These are phyloP conservation scores for Peromyscus aztecus DNA, from an alignment of 2,797 vertebrate genomes.

Conservation along the genomic window DNA sequence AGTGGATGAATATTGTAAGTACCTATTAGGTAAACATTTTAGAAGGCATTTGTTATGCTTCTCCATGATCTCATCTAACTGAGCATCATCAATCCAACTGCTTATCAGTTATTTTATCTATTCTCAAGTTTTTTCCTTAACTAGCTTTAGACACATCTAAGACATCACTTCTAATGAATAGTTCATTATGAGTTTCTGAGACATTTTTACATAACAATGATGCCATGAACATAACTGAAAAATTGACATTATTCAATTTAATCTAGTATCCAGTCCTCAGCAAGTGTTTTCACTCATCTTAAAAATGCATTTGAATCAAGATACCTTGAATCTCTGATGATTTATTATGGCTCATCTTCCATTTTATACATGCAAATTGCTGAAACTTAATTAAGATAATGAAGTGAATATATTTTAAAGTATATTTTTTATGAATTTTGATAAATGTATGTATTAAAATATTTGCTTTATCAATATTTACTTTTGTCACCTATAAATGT, in stretches of 20 bases:
- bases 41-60: neutral
- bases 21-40: neutral
- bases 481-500: too few species aligned
- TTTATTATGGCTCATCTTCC: neutral
- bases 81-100: neutral
- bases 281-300: neutral
- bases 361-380: neutral
- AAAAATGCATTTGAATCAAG: neutral
- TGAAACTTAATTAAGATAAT: neutral
- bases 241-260: neutral
- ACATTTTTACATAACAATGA: neutral
- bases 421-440: neutral
- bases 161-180: neutral
- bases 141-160: conserved; percentile 6
- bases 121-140: neutral
- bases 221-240: neutral
- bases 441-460: neutral
- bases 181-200: neutral
- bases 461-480: neutral
- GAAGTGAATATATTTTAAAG: neutral
- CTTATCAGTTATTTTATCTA: neutral
- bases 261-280: neutral
- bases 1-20: neutral
- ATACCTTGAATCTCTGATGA: neutral
- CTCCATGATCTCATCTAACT: too few species aligned